Evolutionary conservation across 2,888 invertebrate species (phyloP).

Genomic region (Scaptomyza cyrtandrae): DNA sequence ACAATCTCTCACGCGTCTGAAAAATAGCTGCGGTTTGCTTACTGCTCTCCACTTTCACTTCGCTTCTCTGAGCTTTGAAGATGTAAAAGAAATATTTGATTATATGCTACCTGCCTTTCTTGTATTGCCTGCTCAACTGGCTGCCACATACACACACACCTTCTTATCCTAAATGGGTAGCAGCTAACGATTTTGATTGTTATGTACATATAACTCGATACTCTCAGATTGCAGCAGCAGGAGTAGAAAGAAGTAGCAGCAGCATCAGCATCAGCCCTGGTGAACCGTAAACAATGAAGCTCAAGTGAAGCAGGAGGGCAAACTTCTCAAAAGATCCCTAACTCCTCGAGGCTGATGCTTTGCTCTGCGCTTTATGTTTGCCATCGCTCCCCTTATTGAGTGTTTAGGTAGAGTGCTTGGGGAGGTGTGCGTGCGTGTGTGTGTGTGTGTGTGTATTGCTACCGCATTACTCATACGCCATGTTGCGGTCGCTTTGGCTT

Average conservation of each 20-base stretch:
- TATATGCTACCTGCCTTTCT: conserved; percentile 57
- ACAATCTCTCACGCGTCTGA: neutral
- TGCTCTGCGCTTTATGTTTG: conserved; percentile 48
- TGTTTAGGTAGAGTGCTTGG: neutral
- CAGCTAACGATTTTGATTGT: conserved; percentile 76
- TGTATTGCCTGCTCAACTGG: conserved; percentile 34
- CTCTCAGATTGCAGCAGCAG: conserved; percentile 61
- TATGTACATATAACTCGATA: conserved; percentile 61
- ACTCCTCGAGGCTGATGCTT: conserved; percentile 44
- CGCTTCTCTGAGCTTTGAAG: conserved; percentile 38
- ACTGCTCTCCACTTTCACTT: conserved; percentile 41
- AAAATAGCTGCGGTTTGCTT: conserved; percentile 39
- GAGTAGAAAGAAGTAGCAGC: too few species aligned
- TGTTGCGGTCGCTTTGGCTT: conserved; percentile 46
- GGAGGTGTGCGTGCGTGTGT: neutral
- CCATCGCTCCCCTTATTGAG: conserved; percentile 11
- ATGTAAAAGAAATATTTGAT: conserved; percentile 66
- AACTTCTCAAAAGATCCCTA: conserved; percentile 6
- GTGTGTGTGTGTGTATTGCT: conserved; percentile 5
- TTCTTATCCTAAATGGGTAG: conserved; percentile 27
- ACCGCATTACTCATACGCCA: conserved; percentile 71
- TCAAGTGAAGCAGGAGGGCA: conserved; percentile 38
- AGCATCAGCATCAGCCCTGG: conserved; percentile 26
- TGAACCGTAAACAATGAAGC: conserved; percentile 64
- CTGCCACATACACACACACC: conserved; percentile 15